Conservation (phyloP, 2,113 vertebrate species). For the Lophius piscatorius region DNA sequence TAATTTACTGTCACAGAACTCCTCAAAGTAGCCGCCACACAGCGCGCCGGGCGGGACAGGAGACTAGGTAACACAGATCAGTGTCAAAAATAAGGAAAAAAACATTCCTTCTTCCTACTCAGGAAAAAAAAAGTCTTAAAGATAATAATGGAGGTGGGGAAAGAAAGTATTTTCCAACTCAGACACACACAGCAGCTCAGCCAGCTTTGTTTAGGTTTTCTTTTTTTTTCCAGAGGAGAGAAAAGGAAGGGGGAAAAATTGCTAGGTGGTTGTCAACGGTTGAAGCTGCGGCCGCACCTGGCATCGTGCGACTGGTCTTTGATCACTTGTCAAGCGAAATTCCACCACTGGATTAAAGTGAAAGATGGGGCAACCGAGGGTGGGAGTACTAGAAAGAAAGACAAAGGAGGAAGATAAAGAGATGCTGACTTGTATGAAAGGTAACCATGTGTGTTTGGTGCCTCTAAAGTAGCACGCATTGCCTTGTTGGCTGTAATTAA, state of each 20-base stretch:
- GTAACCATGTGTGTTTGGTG: slow-evolving; percentile 36
- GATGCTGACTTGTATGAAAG: slow-evolving; percentile 50
- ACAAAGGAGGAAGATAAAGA: slow-evolving; percentile 51
- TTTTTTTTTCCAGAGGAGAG: slow-evolving; percentile 38
- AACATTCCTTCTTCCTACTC: slow-evolving; percentile 44
- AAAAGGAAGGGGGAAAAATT: slow-evolving; percentile 33
- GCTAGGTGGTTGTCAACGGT: slow-evolving; percentile 72
- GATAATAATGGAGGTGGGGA: slow-evolving; percentile 65
- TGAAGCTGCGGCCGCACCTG: slow-evolving; percentile 76
- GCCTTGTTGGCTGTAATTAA: slow-evolving; percentile 67
- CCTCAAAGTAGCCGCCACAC: slow-evolving; percentile 73
- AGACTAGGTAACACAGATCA: slow-evolving; percentile 59
- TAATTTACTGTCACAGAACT: slow-evolving; percentile 81
- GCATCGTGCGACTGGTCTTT: slow-evolving; percentile 72
- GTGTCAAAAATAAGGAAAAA: slow-evolving; percentile 49
- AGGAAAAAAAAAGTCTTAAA: slow-evolving; percentile 53
- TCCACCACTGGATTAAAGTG: slow-evolving; percentile 79
- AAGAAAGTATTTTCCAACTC: slow-evolving; percentile 58
- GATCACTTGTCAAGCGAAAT: slow-evolving; percentile 82
- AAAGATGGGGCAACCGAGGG: slow-evolving; percentile 52
- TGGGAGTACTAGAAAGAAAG: slow-evolving; percentile 53
- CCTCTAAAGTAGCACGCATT: slow-evolving; percentile 45
- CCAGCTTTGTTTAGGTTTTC: slow-evolving; percentile 67
- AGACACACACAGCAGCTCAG: slow-evolving; percentile 63
- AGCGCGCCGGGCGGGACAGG: slow-evolving; percentile 55